A percentile compares a stretch with the other conserved stretches of the same genome.
Evolutionary conservation across 2,888 invertebrate genomes (phyloP).

Genomic region (Pseudeuparius sepicola): DNA sequence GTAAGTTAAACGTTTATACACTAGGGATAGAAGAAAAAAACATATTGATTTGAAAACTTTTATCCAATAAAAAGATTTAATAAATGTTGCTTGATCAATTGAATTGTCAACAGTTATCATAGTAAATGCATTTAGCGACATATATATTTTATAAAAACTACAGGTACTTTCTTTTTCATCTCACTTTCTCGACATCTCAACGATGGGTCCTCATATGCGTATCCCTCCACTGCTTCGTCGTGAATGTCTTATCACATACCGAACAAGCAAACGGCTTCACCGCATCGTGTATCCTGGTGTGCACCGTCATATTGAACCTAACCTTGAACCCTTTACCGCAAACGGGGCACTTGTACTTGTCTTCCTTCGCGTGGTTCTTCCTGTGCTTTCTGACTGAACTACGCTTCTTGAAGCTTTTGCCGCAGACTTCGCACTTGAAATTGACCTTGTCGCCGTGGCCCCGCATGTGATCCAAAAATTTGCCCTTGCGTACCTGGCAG

Average conservation of each 20-base stretch:
- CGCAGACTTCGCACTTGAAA: conserved; percentile 39
- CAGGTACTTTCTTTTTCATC: no score
- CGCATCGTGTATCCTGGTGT: conserved; percentile 21
- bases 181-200: no score
- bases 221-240: conserved; percentile 22
- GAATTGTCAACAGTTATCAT: no score
- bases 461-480: conserved; percentile 14
- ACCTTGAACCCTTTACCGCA: conserved; percentile 41
- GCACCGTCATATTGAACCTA: conserved; percentile 34
- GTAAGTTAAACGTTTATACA: no score
- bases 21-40: no score
- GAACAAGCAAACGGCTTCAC: conserved; percentile 22
- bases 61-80: no score
- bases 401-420: conserved; percentile 40
- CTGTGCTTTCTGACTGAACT: conserved; percentile 32
- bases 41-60: no score
- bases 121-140: no score
- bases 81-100: no score
- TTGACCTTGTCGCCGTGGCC: conserved; percentile 39
- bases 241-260: conserved; percentile 26
- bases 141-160: no score
- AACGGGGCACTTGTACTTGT: conserved; percentile 20
- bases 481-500: no score
- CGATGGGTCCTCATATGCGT: conserved; percentile 18
- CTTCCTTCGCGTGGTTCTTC: conserved; percentile 21